Conservation (phyloP, 2,888 invertebrate genomes). For the Oligia strigilis region DNA sequence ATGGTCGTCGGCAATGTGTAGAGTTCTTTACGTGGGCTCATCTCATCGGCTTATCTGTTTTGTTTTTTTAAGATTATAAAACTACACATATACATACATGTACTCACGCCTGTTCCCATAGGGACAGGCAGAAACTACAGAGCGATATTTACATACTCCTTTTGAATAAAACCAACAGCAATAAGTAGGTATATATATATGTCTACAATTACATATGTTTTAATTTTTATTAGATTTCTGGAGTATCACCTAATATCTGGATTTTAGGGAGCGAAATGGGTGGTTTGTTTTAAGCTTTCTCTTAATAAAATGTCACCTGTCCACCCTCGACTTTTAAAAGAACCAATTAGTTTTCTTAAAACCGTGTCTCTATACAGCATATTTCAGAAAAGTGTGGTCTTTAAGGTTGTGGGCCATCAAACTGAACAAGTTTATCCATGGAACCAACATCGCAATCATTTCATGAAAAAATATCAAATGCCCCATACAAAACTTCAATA, state of each 20-base stretch:
- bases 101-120: too few species aligned
- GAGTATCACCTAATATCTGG: neutral
- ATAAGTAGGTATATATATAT: neutral
- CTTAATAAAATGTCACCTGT: neutral
- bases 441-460: too few species aligned
- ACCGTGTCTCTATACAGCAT: neutral
- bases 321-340: neutral
- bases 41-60: constrained; percentile 27
- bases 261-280: neutral
- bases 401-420: too few species aligned
- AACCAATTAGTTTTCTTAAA: neutral
- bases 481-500: too few species aligned
- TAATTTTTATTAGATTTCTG: neutral
- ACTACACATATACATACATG: neutral
- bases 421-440: too few species aligned
- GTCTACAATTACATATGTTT: neutral
- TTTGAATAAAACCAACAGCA: neutral
- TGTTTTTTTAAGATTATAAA: neutral
- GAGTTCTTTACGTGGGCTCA: constrained; percentile 17
- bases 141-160: neutral
- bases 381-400: neutral
- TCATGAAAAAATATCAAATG: too few species aligned
- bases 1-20: constrained; percentile 23
- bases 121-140: neutral
- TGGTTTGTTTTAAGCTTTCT: neutral